Conservation (phyloP, 1,140 invertebrate species). For the Dendroctonus ponderosae region DNA sequence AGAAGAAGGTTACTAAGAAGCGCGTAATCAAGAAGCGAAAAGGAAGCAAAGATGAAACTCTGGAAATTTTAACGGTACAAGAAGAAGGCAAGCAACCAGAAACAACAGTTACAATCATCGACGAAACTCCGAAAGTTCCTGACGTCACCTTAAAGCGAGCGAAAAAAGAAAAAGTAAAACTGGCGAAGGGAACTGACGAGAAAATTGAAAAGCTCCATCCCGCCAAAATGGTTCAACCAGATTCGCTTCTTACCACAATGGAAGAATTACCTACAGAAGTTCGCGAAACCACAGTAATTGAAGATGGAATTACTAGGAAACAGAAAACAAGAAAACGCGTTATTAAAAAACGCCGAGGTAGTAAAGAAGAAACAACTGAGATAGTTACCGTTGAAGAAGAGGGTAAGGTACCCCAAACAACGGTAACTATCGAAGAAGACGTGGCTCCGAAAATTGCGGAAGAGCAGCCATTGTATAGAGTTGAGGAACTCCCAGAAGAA, state of each 20-base stretch:
- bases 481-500: slow-evolving; percentile 46
- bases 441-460: slow-evolving; percentile 2
- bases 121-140: slow-evolving; percentile 11
- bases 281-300: slow-evolving; percentile 28
- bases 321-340: slow-evolving; percentile 43
- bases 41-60: slow-evolving; percentile 43
- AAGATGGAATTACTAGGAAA: slow-evolving; percentile 46
- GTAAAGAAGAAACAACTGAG: slow-evolving; percentile 39
- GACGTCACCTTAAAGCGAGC: slow-evolving; percentile 43
- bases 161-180: slow-evolving; percentile 44
- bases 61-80: slow-evolving; percentile 45
- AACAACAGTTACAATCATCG: slow-evolving; percentile 46
- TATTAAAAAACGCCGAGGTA: slow-evolving; percentile 45
- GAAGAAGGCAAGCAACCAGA: slow-evolving; percentile 50
- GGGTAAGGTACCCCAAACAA: slow-evolving; percentile 39
- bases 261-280: slow-evolving; percentile 49
- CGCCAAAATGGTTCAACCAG: too few relatives aligned
- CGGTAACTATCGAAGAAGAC: slow-evolving; percentile 42
- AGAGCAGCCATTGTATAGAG: slow-evolving; percentile 31
- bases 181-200: too few relatives aligned
- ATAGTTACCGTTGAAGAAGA: slow-evolving; percentile 42
- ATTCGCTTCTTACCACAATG: background rate
- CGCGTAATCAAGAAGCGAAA: slow-evolving; percentile 43
- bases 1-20: slow-evolving; percentile 45
- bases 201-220: too few relatives aligned